Conservation (phyloP, 23 tunicate genomes). For the Ascidia mentula region DNA sequence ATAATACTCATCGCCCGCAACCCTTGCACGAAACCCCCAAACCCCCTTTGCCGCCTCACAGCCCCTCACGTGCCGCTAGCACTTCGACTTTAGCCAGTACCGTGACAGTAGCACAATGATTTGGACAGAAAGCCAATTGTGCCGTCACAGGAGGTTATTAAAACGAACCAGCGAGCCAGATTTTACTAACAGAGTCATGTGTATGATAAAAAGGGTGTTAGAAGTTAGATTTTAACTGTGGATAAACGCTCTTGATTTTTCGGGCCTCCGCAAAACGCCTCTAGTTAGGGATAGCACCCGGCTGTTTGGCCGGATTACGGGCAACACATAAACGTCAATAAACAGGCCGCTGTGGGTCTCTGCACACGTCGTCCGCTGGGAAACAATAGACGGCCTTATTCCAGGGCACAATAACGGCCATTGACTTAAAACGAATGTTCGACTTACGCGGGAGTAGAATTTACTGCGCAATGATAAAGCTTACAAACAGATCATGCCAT, state of each 20-base stretch:
- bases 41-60: background rate
- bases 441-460: too few relatives aligned
- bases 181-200: background rate
- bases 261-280: background rate
- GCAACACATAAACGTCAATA: constrained; percentile 2
- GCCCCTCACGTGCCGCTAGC: background rate
- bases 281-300: background rate
- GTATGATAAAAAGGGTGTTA: background rate
- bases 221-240: constrained; percentile 3
- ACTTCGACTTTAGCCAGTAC: too few relatives aligned
- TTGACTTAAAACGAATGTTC: too few relatives aligned
- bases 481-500: too few relatives aligned
- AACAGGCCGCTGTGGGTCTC: background rate
- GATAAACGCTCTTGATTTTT: background rate
- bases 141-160: background rate
- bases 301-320: background rate
- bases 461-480: too few relatives aligned
- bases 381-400: background rate
- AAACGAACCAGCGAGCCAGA: constrained; percentile 3
- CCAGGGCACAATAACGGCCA: background rate
- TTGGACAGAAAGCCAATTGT: constrained; percentile 12
- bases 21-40: background rate
- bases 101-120: constrained; percentile 4
- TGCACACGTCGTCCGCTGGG: background rate
- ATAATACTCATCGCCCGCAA: background rate